These are phyloP conservation scores for Brachymystax lenok DNA, from an alignment of 2,797 vertebrate species.

Conservation along the genomic window DNA sequence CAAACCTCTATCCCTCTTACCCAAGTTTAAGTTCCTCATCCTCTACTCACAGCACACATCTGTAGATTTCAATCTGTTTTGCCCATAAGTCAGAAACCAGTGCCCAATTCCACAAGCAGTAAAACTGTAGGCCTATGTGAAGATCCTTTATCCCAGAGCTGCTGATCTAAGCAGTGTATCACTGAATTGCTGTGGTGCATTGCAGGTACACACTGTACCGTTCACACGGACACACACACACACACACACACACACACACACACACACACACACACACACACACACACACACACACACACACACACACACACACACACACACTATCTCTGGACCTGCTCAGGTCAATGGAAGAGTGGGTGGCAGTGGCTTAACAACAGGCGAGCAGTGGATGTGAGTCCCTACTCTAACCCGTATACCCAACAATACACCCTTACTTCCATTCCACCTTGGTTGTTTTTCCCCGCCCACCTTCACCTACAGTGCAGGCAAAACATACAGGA, in stretches of 20 bases:
- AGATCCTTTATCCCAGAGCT: background rate
- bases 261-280: conserved; percentile 10
- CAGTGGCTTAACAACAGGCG: conserved; percentile 9
- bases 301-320: background rate
- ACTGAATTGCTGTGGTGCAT: background rate
- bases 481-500: background rate
- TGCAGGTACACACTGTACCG: background rate
- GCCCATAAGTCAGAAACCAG: background rate
- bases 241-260: background rate
- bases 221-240: background rate
- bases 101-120: background rate
- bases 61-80: background rate
- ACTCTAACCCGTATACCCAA: background rate
- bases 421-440: background rate
- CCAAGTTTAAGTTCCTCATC: background rate
- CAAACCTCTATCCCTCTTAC: background rate
- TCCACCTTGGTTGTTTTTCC: background rate
- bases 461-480: background rate
- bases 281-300: conserved; percentile 20
- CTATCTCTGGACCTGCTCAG: conserved; percentile 12
- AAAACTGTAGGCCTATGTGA: background rate
- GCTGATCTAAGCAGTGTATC: background rate
- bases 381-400: conserved; percentile 4
- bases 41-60: background rate
- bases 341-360: conserved; percentile 19